These are phyloP conservation scores for Prunella himalayana DNA, from an alignment of 2,113 vertebrate genomes.

Conservation along the genomic window DNA sequence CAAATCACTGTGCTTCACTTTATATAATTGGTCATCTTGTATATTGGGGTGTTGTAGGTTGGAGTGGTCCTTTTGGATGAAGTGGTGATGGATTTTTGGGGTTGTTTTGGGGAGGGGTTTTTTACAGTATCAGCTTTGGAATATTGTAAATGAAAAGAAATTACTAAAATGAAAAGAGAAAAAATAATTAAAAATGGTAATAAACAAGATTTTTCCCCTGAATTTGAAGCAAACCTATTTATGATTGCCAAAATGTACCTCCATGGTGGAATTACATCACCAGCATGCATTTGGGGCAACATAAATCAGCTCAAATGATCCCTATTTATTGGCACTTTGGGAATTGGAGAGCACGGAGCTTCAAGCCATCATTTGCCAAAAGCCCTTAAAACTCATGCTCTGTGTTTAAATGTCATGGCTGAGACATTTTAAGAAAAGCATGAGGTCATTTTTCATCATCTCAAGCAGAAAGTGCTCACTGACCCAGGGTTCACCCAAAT, in stretches of 20 bases:
- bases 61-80: background rate
- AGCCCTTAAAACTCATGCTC: background rate
- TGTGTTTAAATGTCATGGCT: background rate
- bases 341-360: background rate
- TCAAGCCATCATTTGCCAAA: background rate
- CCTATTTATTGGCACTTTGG: background rate
- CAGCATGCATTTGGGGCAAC: fast-evolving
- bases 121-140: background rate
- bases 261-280: background rate
- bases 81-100: background rate
- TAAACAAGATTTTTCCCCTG: background rate
- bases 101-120: background rate
- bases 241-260: background rate
- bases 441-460: background rate
- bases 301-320: background rate
- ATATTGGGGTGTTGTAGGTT: background rate
- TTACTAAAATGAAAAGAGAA: background rate
- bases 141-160: background rate
- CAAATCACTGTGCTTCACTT: background rate
- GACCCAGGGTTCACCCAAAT: background rate
- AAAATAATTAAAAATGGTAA: background rate
- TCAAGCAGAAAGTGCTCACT: background rate
- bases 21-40: background rate
- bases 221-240: background rate
- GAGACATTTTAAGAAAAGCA: background rate